phyloP scores from a whole-genome alignment of 2,113 vertebrate genomes.

The Apistogramma diplotaenia region DNA sequence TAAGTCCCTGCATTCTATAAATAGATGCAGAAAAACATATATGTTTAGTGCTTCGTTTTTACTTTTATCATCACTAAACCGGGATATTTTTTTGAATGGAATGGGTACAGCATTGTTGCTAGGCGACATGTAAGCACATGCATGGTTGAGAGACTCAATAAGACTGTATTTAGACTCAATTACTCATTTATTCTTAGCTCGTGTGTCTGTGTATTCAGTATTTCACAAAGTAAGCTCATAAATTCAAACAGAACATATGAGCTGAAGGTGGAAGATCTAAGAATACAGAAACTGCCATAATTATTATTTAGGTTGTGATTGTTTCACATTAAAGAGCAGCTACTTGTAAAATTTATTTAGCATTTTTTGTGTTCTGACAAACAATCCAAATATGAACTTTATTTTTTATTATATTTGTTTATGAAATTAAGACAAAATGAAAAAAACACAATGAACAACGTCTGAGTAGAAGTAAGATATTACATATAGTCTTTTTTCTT shows the following conservation, averaged over 20 bases:
- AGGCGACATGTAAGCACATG: slow-evolving; percentile 29
- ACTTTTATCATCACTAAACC: not conserved
- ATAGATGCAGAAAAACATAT: not conserved
- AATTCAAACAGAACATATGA: not conserved
- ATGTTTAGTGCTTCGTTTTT: not conserved
- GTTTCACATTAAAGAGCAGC: no score
- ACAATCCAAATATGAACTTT: not conserved
- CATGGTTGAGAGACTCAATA: not conserved
- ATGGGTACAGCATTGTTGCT: slow-evolving; percentile 23
- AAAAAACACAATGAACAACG: not conserved
- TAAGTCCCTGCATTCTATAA: not conserved
- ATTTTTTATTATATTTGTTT: not conserved
- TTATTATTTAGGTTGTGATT: no score
- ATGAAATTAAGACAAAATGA: not conserved
- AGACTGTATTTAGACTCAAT: slow-evolving; percentile 10
- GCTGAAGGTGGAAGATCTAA: not conserved
- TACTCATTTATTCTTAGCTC: slow-evolving; percentile 23
- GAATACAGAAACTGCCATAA: not conserved
- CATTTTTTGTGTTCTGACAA: not conserved
- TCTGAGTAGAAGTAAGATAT: not conserved
- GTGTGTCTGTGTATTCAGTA: not conserved
- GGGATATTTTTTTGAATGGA: slow-evolving; percentile 10
- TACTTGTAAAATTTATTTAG: not conserved
- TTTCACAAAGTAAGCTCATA: not conserved
- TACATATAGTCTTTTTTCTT: not conserved